phyloP scores from a whole-genome alignment of 2,797 vertebrate species.

The Echeneis naucrates region DNA sequence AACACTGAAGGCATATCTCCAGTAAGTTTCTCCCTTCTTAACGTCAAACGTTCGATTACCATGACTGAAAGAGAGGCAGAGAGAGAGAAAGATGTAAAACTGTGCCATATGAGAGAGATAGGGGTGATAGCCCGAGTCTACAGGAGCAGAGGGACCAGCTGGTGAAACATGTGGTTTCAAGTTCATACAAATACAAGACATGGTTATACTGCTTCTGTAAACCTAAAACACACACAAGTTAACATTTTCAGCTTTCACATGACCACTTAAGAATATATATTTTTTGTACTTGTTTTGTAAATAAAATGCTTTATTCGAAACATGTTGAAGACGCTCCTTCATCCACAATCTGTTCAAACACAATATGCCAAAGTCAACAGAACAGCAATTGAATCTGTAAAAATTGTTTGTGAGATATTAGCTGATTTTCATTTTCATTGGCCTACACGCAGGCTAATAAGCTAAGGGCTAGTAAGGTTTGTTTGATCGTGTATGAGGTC shows the following conservation, averaged over 20 bases:
- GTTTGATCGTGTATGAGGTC: too few species aligned
- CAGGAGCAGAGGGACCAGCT: slow-evolving; percentile 26
- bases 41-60: slow-evolving; percentile 19
- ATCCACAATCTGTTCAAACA: too few species aligned
- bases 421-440: too few species aligned
- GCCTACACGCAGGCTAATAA: too few species aligned
- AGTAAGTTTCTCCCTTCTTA: slow-evolving; percentile 20
- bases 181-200: neutral
- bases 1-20: slow-evolving; percentile 45
- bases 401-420: too few species aligned
- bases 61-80: neutral
- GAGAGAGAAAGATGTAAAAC: slow-evolving; percentile 16
- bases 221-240: neutral
- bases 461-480: too few species aligned
- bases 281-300: neutral
- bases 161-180: slow-evolving; percentile 29
- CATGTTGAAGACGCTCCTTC: too few species aligned
- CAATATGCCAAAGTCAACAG: too few species aligned
- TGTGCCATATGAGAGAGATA: slow-evolving; percentile 39
- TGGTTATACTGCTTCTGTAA: slow-evolving; percentile 2
- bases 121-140: slow-evolving; percentile 31
- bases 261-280: neutral
- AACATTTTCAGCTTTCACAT: neutral
- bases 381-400: too few species aligned
- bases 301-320: too few species aligned